Percentiles rank a stretch among this genome's conserved stretches.
Conservation (phyloP, 30 jellyfish, hydroid and myxozoan genomes). For the Chrysaora quinquecirrha region DNA sequence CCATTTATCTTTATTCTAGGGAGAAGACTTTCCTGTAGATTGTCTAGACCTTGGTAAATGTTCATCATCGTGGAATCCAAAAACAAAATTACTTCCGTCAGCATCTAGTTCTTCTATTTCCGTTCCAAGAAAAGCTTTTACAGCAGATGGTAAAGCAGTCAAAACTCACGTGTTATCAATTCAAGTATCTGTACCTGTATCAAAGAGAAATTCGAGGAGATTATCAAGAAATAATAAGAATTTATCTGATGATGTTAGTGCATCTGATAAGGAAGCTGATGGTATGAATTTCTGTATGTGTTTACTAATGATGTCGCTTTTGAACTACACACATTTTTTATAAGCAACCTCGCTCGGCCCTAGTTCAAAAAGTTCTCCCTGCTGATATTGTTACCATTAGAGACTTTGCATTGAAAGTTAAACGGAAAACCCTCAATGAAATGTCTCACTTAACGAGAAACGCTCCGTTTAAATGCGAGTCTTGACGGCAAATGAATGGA, state of each 20-base stretch:
- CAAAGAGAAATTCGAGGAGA: slow-evolving; percentile 45
- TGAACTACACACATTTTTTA: too few species aligned
- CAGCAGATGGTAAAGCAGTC: slow-evolving; percentile 55
- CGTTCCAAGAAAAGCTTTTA: slow-evolving; percentile 77
- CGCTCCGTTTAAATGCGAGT: too few species aligned
- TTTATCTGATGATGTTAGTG: slow-evolving; percentile 14
- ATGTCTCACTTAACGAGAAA: too few species aligned
- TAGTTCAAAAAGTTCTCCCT: too few species aligned
- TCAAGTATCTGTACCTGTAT: slow-evolving; percentile 66
- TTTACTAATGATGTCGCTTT: too few species aligned
- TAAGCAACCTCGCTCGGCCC: too few species aligned
- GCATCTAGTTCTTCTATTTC: slow-evolving; percentile 61
- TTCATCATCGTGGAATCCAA: slow-evolving; percentile 92
- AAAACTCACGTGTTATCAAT: slow-evolving; percentile 85
- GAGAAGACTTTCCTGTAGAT: slow-evolving; percentile 71
- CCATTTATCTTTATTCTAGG: too few species aligned
- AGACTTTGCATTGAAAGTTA: too few species aligned
- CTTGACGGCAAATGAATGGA: too few species aligned
- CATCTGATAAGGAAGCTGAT: slow-evolving; percentile 28
- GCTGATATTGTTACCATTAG: too few species aligned
- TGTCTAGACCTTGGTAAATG: slow-evolving; percentile 79
- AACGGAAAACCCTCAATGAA: too few species aligned
- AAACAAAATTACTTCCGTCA: slow-evolving; percentile 69
- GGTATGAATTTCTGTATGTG: background rate
- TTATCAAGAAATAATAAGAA: slow-evolving; percentile 17